Evolutionary conservation across 2,797 vertebrate genomes (phyloP).

Genomic region (Onychomys arenicola): DNA sequence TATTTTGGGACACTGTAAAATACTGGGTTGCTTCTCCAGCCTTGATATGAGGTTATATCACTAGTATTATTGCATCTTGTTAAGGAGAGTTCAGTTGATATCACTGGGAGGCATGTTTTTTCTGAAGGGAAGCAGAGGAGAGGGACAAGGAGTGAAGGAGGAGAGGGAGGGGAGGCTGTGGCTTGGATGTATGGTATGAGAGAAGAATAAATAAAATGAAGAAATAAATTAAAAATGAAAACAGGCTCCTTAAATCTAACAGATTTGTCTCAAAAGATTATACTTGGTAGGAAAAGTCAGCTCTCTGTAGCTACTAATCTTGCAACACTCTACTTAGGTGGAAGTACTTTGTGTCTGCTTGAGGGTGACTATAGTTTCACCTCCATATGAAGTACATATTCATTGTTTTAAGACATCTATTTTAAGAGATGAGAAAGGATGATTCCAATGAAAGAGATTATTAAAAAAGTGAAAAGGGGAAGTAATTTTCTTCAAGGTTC

Average conservation of each 20-base stretch:
- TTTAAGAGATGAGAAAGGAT: conserved; percentile 28
- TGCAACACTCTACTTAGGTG: conserved; percentile 25
- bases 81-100: background rate
- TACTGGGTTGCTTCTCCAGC: background rate
- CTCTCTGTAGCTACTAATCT: background rate
- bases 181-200: background rate
- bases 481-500: conserved; percentile 52
- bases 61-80: background rate
- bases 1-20: background rate
- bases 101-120: background rate
- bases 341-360: conserved; percentile 31
- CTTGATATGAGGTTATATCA: background rate
- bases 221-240: background rate
- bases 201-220: background rate
- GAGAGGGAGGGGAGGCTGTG: background rate
- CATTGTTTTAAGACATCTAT: conserved; percentile 39
- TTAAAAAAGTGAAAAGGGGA: background rate
- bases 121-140: background rate
- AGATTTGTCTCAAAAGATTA: conserved; percentile 14
- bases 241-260: background rate
- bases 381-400: conserved; percentile 11
- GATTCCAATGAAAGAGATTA: conserved; percentile 44
- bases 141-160: background rate
- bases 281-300: accelerated
- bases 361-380: background rate